These are phyloP conservation scores for Tringa solitaria DNA, from an alignment of 2,113 vertebrate genomes.

Conservation along the genomic window DNA sequence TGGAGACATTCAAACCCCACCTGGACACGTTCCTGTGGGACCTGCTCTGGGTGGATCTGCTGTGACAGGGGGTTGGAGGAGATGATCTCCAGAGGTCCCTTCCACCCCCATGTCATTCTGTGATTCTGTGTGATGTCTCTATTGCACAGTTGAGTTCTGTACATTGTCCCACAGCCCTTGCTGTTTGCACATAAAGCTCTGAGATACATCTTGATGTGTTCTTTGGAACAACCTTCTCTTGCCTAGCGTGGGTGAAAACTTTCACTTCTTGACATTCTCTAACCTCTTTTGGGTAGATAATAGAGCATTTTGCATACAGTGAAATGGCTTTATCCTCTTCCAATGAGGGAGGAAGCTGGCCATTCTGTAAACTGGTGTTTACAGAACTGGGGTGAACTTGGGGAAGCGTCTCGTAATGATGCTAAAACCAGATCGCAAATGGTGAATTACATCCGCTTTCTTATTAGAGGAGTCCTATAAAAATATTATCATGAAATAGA, in stretches of 20 bases:
- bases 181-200: not conserved
- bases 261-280: not conserved
- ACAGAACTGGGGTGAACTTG: not conserved
- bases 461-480: accelerated
- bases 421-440: not conserved
- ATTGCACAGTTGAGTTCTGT: too few relatives aligned
- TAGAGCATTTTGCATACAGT: not conserved
- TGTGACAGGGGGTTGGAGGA: too few relatives aligned
- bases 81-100: too few relatives aligned
- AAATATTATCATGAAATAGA: not conserved
- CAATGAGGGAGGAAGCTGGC: too few relatives aligned
- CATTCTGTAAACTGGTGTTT: not conserved
- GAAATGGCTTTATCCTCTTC: not conserved
- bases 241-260: not conserved
- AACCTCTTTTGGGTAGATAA: not conserved
- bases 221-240: not conserved
- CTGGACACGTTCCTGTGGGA: too few relatives aligned
- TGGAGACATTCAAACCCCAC: too few relatives aligned
- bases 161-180: accelerated
- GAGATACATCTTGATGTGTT: accelerated
- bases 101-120: too few relatives aligned
- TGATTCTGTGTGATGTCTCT: not conserved
- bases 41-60: too few relatives aligned
- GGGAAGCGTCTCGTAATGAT: not conserved
- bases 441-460: not conserved